A percentile compares a stretch with the other conserved stretches of the same genome.
Conservation (phyloP, 2,797 vertebrate genomes). For the Sorex maritimensis region DNA sequence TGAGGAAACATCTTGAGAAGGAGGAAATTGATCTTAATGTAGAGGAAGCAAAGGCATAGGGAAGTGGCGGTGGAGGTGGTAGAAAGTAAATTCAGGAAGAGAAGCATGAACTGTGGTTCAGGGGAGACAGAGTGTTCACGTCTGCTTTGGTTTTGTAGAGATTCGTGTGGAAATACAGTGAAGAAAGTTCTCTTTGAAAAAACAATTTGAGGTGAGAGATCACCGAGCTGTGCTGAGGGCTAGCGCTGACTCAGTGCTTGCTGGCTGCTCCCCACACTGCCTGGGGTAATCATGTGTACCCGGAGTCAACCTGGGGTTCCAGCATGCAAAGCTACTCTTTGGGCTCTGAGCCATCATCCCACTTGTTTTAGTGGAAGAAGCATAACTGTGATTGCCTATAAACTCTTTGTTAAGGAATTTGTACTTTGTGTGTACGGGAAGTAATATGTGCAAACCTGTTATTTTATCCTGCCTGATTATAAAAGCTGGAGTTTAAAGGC, state of each 20-base stretch:
- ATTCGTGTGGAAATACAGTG: neutral
- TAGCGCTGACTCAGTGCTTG: too few relatives aligned
- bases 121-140: neutral
- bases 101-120: neutral
- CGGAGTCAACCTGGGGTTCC: too few relatives aligned
- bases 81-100: neutral
- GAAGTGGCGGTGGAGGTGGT: neutral
- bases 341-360: too few relatives aligned
- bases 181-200: neutral
- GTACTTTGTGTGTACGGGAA: neutral
- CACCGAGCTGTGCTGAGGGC: too few relatives aligned
- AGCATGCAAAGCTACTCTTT: too few relatives aligned
- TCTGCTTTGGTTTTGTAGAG: neutral
- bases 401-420: neutral
- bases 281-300: too few relatives aligned
- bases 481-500: neutral
- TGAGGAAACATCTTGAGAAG: neutral
- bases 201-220: too few relatives aligned
- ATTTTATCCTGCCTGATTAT: neutral
- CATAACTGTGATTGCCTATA: neutral
- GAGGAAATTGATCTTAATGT: neutral
- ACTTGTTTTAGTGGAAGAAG: neutral
- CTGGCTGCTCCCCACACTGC: too few relatives aligned
- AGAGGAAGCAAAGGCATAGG: neutral
- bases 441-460: neutral